phyloP scores from a whole-genome alignment of 2,113 vertebrate species.

The Penelope pileata region DNA sequence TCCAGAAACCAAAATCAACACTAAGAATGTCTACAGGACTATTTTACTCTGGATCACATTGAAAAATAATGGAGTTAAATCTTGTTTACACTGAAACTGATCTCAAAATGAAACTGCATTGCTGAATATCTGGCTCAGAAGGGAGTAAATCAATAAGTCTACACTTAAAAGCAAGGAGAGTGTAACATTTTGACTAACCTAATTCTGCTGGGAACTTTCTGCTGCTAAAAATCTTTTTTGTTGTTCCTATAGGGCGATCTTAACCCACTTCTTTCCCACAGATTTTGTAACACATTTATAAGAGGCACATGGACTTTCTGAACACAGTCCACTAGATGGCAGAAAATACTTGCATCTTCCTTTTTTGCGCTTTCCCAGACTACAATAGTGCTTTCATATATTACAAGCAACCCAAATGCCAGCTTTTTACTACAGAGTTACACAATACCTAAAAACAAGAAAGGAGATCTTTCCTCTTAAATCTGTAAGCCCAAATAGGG shows the following conservation, averaged over 20 bases:
- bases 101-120: not conserved
- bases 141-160: not conserved
- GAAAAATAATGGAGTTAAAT: not conserved
- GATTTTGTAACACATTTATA: accelerated
- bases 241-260: not conserved
- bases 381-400: not conserved
- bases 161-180: not conserved
- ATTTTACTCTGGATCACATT: not conserved
- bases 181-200: not conserved
- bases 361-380: not conserved
- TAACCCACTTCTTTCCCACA: not conserved
- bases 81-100: not conserved
- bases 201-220: not conserved
- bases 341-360: not conserved
- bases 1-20: not conserved
- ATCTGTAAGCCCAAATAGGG: not conserved
- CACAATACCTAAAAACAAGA: not conserved
- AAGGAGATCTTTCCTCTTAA: not conserved
- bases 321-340: conserved; percentile 58
- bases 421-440: not conserved
- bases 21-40: not conserved
- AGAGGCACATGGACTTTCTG: not conserved
- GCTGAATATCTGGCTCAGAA: not conserved
- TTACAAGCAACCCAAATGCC: not conserved
- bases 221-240: not conserved